These are phyloP conservation scores for Cirrhinus mrigala DNA, from an alignment of 2,797 vertebrate species.

Conservation along the genomic window DNA sequence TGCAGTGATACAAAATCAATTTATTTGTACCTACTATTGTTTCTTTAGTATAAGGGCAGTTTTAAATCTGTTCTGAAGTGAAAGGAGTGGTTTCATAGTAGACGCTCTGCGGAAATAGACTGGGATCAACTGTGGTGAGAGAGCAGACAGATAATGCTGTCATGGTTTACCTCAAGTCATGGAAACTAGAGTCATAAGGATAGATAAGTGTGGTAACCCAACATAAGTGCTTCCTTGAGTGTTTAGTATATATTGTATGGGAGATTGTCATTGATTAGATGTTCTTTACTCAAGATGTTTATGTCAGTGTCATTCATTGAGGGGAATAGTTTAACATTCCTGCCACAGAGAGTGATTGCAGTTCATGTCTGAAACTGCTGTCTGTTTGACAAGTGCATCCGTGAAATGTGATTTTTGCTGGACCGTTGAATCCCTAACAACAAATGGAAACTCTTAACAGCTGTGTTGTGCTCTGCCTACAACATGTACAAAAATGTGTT, in stretches of 20 bases:
- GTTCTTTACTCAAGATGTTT: slow-evolving; percentile 14
- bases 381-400: slow-evolving; percentile 23
- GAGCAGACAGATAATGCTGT: neutral
- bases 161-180: neutral
- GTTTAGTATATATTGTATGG: neutral
- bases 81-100: neutral
- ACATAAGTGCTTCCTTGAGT: neutral
- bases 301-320: neutral
- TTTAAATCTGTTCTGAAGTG: neutral
- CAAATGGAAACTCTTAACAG: neutral
- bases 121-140: neutral
- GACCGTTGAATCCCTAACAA: slow-evolving; percentile 6
- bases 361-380: neutral
- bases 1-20: neutral
- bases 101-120: neutral
- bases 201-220: neutral
- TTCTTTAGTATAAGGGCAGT: neutral
- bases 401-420: slow-evolving; percentile 30
- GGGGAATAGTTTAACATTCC: slow-evolving; percentile 1
- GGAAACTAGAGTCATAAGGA: neutral
- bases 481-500: slow-evolving; percentile 17
- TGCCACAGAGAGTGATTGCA: neutral
- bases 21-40: neutral
- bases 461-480: neutral
- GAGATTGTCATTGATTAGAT: slow-evolving; percentile 2